Percentiles rank a stretch among this genome's conserved stretches.
Conservation (phyloP, 2,888 invertebrate genomes). For the Linnaemya tessellans region DNA sequence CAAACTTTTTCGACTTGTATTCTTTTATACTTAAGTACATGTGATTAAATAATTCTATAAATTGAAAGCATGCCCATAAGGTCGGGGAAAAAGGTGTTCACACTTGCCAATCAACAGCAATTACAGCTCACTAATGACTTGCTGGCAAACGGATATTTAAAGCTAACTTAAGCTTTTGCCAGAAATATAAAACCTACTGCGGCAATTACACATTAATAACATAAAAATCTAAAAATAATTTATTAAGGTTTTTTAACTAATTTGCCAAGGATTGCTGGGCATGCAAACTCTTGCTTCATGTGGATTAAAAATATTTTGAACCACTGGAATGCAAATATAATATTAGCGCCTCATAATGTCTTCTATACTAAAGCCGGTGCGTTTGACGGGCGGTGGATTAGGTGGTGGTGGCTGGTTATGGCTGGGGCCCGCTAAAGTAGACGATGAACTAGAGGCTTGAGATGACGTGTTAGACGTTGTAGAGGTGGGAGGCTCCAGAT, state of each 20-base stretch:
- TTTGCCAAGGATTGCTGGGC: background rate
- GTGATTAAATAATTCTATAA: too few species aligned
- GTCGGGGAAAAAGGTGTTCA: background rate
- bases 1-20: too few species aligned
- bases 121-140: background rate
- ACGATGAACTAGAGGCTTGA: conserved; percentile 35
- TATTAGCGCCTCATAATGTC: conserved; percentile 93
- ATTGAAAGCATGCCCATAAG: too few species aligned
- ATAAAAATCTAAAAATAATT: conserved; percentile 23
- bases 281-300: background rate
- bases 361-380: conserved; percentile 95
- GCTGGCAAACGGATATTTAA: background rate
- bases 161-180: conserved; percentile 2
- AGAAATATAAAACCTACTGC: background rate
- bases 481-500: conserved; percentile 58
- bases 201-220: conserved; percentile 8
- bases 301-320: background rate
- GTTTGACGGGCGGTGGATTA: conserved; percentile 84
- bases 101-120: background rate
- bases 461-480: conserved; percentile 31
- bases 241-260: conserved; percentile 34
- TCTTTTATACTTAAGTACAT: too few species aligned
- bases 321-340: background rate
- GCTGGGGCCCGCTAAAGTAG: conserved; percentile 60
- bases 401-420: conserved; percentile 80